phyloP scores from a whole-genome alignment of 2,797 vertebrate genomes.

The Semotilus atromaculatus region DNA sequence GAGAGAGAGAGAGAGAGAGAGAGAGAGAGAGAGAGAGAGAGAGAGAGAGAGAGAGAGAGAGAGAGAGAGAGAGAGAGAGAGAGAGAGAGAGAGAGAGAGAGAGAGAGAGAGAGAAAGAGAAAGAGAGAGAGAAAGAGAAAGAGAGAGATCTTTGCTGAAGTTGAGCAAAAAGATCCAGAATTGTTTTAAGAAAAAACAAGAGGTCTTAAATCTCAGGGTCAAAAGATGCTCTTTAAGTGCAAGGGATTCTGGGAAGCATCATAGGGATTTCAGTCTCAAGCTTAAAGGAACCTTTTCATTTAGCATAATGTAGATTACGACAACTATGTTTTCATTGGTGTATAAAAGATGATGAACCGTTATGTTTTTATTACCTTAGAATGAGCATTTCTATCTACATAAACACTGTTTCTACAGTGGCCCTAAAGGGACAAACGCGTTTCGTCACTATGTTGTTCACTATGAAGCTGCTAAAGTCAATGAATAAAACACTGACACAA shows the following conservation, averaged over 20 bases:
- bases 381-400: no score
- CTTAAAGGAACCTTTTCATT: background rate
- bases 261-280: background rate
- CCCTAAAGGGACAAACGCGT: no score
- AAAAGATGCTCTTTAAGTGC: background rate
- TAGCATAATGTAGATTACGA: background rate
- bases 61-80: constrained; percentile 62
- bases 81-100: constrained; percentile 39
- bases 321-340: no score
- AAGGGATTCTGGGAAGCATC: constrained; percentile 5
- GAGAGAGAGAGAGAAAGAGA: constrained; percentile 60
- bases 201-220: background rate
- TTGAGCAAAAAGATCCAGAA: background rate
- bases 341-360: no score
- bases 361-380: no score
- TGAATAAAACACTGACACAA: no score
- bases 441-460: no score
- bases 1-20: constrained; percentile 64
- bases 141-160: background rate
- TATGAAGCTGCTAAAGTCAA: no score
- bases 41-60: constrained; percentile 66
- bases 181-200: background rate
- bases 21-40: constrained; percentile 59
- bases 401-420: no score
- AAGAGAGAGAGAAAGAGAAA: constrained; percentile 67